Evolutionary conservation across 2,113 vertebrate species (phyloP).

Genomic region (Neodon shergylaensis): DNA sequence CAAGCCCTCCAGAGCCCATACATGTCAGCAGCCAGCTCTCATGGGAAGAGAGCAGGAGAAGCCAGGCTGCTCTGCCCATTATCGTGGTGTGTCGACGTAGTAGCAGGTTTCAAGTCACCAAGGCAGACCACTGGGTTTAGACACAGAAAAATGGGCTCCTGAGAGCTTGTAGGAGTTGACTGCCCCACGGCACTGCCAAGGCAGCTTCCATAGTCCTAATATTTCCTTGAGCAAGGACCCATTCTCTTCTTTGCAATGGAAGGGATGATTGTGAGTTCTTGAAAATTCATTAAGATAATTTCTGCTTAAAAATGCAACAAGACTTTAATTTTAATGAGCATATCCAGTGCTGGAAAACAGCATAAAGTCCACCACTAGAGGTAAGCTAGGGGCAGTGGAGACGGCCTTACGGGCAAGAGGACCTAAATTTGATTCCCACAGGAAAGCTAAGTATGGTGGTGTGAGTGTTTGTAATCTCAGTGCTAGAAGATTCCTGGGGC

Average conservation of each 20-base stretch:
- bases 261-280: neutral
- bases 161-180: neutral
- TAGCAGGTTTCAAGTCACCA: neutral
- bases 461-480: neutral
- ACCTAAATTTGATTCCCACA: too few species aligned
- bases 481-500: neutral
- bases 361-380: neutral
- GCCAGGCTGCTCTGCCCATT: neutral
- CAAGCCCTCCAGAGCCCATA: neutral
- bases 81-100: neutral
- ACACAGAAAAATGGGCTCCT: neutral
- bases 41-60: fast-evolving
- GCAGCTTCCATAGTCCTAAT: too few species aligned
- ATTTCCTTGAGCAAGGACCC: neutral
- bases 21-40: neutral
- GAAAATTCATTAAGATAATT: neutral
- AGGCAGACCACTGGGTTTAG: neutral
- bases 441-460: neutral
- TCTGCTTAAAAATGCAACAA: neutral
- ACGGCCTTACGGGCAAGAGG: neutral
- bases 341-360: neutral
- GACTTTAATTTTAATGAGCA: neutral
- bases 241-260: neutral
- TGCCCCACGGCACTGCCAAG: neutral
- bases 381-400: neutral